A percentile compares a stretch with the other conserved stretches of the same genome.
These are phyloP conservation scores for Rhea americana DNA, from an alignment of 2,113 vertebrate genomes.

Conservation along the genomic window DNA sequence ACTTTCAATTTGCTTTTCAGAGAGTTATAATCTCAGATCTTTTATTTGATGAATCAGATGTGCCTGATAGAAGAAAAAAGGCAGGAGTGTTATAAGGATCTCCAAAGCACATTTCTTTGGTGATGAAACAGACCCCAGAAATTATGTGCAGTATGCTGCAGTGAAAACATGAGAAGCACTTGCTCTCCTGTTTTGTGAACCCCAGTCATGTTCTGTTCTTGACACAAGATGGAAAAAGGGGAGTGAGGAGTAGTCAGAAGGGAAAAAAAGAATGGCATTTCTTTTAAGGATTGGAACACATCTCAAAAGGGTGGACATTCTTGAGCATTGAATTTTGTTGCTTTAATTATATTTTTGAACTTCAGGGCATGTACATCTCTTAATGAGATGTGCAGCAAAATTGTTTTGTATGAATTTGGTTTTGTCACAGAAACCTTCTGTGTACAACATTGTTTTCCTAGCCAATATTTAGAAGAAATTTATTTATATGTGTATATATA, in stretches of 20 bases:
- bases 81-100: not conserved
- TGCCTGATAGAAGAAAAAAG: not conserved
- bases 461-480: not conserved
- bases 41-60: not conserved
- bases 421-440: not conserved
- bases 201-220: not conserved
- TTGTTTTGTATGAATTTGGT: not conserved
- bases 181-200: not conserved
- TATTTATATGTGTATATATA: not conserved
- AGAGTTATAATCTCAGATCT: not conserved
- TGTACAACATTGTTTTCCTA: not conserved
- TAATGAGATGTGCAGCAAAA: not conserved
- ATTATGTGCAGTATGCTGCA: not conserved
- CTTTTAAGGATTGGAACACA: not conserved
- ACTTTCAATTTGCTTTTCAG: constrained; percentile 4
- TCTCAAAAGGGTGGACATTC: not conserved
- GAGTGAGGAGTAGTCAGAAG: not conserved
- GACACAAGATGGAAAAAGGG: not conserved
- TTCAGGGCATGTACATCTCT: not conserved
- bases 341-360: not conserved
- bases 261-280: not conserved
- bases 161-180: not conserved
- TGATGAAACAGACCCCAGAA: not conserved
- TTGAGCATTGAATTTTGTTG: not conserved
- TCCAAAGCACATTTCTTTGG: not conserved